Evolutionary conservation across 2,113 vertebrate species (phyloP), one percentile per base, ranked within the genome.

Genomic region (Calyptomena viridis): DNA sequence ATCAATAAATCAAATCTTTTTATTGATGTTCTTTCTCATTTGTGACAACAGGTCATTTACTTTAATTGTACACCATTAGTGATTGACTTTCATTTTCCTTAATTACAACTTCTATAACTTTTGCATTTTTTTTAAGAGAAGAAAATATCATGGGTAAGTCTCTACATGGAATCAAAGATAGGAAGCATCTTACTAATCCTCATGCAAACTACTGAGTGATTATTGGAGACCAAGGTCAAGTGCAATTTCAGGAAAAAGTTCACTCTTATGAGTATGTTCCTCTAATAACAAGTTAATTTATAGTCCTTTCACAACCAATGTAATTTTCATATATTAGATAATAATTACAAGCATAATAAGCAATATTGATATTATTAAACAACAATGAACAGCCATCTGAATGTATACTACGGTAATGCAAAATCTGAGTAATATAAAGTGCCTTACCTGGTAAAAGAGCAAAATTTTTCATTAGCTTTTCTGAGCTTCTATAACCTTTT

Each of bases 291-390:
- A 94, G 56, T 37, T 89, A 72, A 87, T 96, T 94, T 84, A 81
- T 37, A 93, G 68, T 67, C 53, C 28, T 93, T 88, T 84, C 83
- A 90, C 73, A 93, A 80, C 13, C 14, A 21, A 90, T 82, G 40
- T 27, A 39, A 87, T 94, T 96, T 78, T 92, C 83, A 89, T 52
- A 52, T 86, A 94, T 81, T 95, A 90, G 79, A 49, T 91, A 90
- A 66, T 91, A 88, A 93, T 92, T 93, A 88, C 10, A 90, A 72
- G 92, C 68, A 64, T 84, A 95, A 95, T 94, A 84, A 90, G 94
- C 83, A 89, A 64, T 88, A 90, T 90, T 93, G 95, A 91, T 50
- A 67, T 93, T 92, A 87, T 91, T 96, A 87, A 93, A 91, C 84
- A 94, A 55, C 83, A 91, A 66, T 42, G 69, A 94, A 42, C 84